Base-by-base conservation (phyloP, 2,113 vertebrate species). In the Nansenia antarctica region DNA sequence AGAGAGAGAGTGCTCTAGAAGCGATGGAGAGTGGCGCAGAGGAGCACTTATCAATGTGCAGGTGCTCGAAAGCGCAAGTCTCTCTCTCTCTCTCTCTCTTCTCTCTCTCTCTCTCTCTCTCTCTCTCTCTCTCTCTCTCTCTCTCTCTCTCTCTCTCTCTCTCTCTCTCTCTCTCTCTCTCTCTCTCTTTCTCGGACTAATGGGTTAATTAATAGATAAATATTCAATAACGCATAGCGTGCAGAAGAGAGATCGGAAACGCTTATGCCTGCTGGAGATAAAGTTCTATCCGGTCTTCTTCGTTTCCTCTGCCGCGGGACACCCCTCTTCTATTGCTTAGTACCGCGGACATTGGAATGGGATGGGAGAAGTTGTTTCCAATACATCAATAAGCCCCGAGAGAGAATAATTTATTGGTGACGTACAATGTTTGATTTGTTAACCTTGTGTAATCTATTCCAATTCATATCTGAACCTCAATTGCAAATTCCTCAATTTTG, bases 191-290 rank as follows among this genome's bases (percentile, higher is more conserved):
- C 79, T 67, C 73, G 61, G 60, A 70, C 74, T 81, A 80, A 87
- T 73, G 73, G 77, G 78, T 79, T 86, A 84, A 88, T 83, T 85
- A 75, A 86, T 74, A 78, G 77, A 65, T 73, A 47, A 77, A 69
- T 27, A 79, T 68, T 78, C 72, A 62, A 74, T 79, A 79, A 58
- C 15, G 6, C 29, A 5, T 12, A 31, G 22, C 58, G 18, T n/a
- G 9, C 31, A 42, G 62, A 74, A 65, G 34, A 62, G 39, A 63
- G 20, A 63, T 39, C n/a, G 34, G 67, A 20, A 63, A 59, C 32
- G 42, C 15, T n/a, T 49, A 2, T 60, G 2, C 5, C 69, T 2
- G 62, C 67, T 3, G 62, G 54, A 62, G 42, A 72, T 65, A 69
- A 84, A 83, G 72, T 83, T 77, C 63, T 53, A 77, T 69, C 65